Base-by-base conservation (phyloP, 1,140 invertebrate species). In the Pseudomyrmex sp. region DNA sequence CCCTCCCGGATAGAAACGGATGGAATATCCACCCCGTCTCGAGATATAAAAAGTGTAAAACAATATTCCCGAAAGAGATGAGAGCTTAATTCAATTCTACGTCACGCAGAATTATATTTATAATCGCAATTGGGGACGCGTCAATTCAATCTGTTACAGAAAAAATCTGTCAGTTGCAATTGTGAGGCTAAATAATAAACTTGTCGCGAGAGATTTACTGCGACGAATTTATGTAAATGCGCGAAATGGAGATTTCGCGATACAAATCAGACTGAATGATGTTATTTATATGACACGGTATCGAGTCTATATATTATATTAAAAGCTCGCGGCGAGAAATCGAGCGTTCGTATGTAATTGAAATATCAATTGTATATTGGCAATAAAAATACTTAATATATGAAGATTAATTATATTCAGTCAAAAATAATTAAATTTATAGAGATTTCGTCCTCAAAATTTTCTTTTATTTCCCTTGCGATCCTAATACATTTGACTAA, bases 201-300 rank as follows among this genome's bases (percentile, higher is more conserved):
- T 35, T 10, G 15, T 68, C 18, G 5, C 10, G 56, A 23, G 50
- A 68, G 52, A 56, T 77, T 68, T 9, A 8, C 35, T 44, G 18
- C 5, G 5, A 2, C 9, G 26, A 68, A 13, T 56, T 66, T 68
- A 56, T 44, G 9, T 20, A 54, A 44, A 68, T 13, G 12, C n/a
- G 8, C 10, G 26, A 26, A n/a, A 52, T 75, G 1, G 10, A 61
- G 35, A 52, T 52, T 52, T 76, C 48, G n/a, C 61, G 23, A 75
- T 63, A 23, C 18, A 18, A 5, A 68, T 56, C 26, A 44, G 18
- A 26, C 9, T 9, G 35, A n/a, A 56, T 68, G 10, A 12, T 62
- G n/a, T 65, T 76, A 66, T 77, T 77, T 77, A 77, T 56, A 56
- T 68, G 18, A 68, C 18, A 12, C 50, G 15, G 12, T 35, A 54